phyloP scores from a whole-genome alignment of 2,888 invertebrate species.

The Pandemis cinnamomeana region DNA sequence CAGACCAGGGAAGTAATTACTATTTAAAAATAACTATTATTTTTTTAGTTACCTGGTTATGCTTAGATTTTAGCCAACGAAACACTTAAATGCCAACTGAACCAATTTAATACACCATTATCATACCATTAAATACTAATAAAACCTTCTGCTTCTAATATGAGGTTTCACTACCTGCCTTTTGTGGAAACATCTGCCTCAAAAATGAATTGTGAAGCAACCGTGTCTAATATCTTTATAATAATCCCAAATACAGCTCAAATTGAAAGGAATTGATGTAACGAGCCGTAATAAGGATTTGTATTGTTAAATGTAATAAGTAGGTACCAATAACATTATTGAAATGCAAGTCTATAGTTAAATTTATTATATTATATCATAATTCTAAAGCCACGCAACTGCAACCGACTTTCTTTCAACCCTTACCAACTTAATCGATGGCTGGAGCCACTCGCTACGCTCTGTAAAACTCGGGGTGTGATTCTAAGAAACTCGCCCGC shows the following conservation, averaged over 20 bases:
- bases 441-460: no score
- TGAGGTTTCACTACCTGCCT: constrained; percentile 55
- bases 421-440: no score
- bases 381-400: no score
- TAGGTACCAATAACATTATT: background rate
- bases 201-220: constrained; percentile 53
- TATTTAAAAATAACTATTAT: no score
- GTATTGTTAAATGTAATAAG: constrained; percentile 27
- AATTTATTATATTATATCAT: no score
- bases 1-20: no score
- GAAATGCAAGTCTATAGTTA: background rate
- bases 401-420: no score
- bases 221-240: constrained; percentile 70
- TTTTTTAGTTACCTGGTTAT: background rate
- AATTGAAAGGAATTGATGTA: constrained; percentile 38
- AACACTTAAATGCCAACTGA: constrained; percentile 17
- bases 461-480: no score
- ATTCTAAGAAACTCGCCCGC: no score
- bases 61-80: background rate
- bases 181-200: constrained; percentile 59
- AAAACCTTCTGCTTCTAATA: constrained; percentile 53
- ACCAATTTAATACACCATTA: constrained; percentile 24
- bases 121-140: constrained; percentile 54
- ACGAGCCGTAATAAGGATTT: constrained; percentile 37
- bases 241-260: constrained; percentile 50